These are phyloP conservation scores for Endotricha flammealis DNA, from an alignment of 2,888 invertebrate genomes.

Conservation along the genomic window DNA sequence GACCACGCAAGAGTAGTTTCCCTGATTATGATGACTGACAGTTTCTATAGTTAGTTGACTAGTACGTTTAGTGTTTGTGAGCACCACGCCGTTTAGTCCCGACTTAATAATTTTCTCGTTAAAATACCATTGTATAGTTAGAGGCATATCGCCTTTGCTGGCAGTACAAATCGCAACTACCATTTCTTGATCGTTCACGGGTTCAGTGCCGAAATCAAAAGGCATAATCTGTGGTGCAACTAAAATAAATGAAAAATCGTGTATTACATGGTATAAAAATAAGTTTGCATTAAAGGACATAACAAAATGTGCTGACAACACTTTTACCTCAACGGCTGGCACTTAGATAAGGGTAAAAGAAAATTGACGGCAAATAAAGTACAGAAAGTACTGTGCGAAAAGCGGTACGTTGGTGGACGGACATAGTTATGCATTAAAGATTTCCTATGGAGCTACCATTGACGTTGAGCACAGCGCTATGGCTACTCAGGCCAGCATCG, in stretches of 20 bases:
- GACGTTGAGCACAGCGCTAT: conserved; percentile 82
- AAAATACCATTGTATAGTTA: conserved; percentile 85
- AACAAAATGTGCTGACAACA: neutral
- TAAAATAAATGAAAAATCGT: conserved; percentile 37
- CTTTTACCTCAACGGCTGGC: neutral
- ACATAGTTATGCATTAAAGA: conserved; percentile 8
- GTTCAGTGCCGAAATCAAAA: conserved; percentile 84
- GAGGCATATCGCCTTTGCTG: conserved; percentile 86
- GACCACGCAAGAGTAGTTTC: conserved; percentile 81
- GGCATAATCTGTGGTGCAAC: conserved; percentile 85
- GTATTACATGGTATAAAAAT: neutral
- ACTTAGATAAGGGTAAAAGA: neutral
- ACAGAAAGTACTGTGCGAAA: conserved; percentile 40
- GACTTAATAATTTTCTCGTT: conserved; percentile 59
- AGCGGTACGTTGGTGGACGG: conserved; percentile 26
- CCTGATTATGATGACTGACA: conserved; percentile 78
- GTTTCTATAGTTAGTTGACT: conserved; percentile 81
- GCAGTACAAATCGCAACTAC: conserved; percentile 84
- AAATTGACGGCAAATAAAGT: conserved; percentile 23
- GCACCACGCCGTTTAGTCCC: conserved; percentile 73
- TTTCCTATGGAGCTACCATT: conserved; percentile 76
- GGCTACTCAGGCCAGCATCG: conserved; percentile 80
- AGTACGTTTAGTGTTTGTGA: conserved; percentile 75
- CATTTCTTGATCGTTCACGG: conserved; percentile 82
- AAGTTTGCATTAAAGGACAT: neutral